phyloP scores from a whole-genome alignment of 1,140 invertebrate species.

The Leptinotarsa texana region DNA sequence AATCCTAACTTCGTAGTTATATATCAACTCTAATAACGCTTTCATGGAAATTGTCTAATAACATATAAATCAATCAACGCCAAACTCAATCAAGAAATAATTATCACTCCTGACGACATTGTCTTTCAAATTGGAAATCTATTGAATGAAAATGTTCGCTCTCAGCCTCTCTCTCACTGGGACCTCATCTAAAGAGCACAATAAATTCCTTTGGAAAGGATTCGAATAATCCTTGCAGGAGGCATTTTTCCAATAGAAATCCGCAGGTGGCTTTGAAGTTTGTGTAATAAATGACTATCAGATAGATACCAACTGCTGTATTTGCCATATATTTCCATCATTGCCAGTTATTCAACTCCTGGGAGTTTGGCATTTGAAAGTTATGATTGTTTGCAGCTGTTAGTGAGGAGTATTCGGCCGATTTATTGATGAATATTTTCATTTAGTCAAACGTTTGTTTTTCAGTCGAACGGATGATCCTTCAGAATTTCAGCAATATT shows the following conservation, averaged over 20 bases:
- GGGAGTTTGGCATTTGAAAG: neutral
- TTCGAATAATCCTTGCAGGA: constrained; percentile 12
- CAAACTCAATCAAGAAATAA: too few species aligned
- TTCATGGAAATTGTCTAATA: too few species aligned
- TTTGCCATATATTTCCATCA: neutral
- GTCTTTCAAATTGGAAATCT: too few species aligned
- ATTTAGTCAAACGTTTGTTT: too few species aligned
- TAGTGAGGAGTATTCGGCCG: neutral
- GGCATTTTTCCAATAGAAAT: constrained; percentile 15
- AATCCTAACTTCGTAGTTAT: too few species aligned
- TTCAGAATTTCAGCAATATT: too few species aligned
- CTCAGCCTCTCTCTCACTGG: neutral
- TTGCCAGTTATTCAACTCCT: constrained; percentile 1
- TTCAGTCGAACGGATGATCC: too few species aligned
- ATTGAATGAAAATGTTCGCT: too few species aligned
- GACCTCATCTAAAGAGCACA: neutral
- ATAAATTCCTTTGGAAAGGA: neutral
- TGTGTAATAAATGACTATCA: constrained; percentile 5
- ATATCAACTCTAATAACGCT: too few species aligned
- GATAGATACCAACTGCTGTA: constrained; percentile 2
- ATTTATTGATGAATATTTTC: too few species aligned
- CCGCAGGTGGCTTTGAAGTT: neutral
- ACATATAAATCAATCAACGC: too few species aligned
- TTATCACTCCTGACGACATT: too few species aligned
- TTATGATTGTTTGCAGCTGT: neutral